A percentile compares a stretch with the other conserved stretches of the same genome.
Conservation (phyloP, 2,797 vertebrate genomes). For the Hydrocynus forskahlii region DNA sequence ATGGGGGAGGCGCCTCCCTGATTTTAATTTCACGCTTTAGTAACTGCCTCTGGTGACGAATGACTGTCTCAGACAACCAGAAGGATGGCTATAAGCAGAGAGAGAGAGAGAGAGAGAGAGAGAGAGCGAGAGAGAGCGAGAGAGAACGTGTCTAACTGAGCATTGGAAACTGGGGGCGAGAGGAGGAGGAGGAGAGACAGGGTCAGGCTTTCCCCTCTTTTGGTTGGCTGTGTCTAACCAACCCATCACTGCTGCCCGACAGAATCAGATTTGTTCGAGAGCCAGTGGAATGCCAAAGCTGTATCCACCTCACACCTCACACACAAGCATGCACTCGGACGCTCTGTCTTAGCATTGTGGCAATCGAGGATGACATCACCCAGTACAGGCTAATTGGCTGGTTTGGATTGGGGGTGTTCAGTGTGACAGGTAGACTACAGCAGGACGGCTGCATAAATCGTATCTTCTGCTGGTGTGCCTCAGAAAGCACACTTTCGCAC, state of each 20-base stretch:
- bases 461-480: conserved; percentile 38
- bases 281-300: conserved; percentile 12
- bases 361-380: conserved; percentile 68
- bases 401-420: conserved; percentile 20
- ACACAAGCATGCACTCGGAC: conserved; percentile 51
- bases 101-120: conserved; percentile 3
- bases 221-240: conserved; percentile 73
- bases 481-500: conserved; percentile 1
- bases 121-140: conserved; percentile 36
- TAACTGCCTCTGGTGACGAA: conserved; percentile 82
- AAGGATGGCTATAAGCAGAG: conserved; percentile 52
- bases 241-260: conserved; percentile 52
- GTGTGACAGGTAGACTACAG: conserved; percentile 58
- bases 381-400: conserved; percentile 62
- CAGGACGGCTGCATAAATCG: conserved; percentile 44
- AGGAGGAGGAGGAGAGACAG: conserved; percentile 51
- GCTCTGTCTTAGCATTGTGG: conserved; percentile 53
- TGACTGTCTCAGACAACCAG: conserved; percentile 76
- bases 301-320: conserved; percentile 40
- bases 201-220: conserved; percentile 54
- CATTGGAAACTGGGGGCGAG: conserved; percentile 10
- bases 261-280: conserved; percentile 45
- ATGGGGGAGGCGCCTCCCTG: conserved; percentile 56
- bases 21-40: conserved; percentile 91
- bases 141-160: conserved; percentile 42